Evolutionary conservation across 2,797 vertebrate species (phyloP).

Genomic region (Rousettus madagascariensis): DNA sequence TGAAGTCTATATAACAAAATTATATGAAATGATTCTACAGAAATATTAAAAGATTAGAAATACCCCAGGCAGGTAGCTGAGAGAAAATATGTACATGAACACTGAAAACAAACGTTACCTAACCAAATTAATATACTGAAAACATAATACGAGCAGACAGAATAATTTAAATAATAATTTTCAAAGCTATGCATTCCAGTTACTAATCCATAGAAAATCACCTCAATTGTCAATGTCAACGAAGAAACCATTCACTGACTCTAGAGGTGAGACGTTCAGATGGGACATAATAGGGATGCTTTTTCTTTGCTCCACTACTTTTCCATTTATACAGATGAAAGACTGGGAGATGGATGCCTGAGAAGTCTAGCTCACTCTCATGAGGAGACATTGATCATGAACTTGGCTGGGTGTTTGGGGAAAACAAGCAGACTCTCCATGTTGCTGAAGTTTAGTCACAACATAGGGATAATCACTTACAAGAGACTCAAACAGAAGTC

Average conservation of each 20-base stretch:
- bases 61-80: neutral
- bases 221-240: neutral
- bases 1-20: neutral
- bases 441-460: neutral
- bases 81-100: neutral
- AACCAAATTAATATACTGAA: neutral
- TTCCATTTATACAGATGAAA: neutral
- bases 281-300: fast-evolving
- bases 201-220: neutral
- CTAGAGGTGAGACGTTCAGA: neutral
- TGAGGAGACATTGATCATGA: neutral
- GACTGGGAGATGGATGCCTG: neutral
- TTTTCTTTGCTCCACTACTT: neutral
- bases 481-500: neutral
- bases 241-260: neutral
- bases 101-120: neutral
- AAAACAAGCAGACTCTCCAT: neutral
- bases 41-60: neutral
- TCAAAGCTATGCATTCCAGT: neutral
- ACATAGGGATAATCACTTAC: neutral
- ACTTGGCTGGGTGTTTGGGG: neutral
- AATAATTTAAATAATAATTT: neutral
- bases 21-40: neutral
- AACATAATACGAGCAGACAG: neutral
- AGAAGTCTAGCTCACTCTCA: neutral